Evolutionary conservation across 2,113 vertebrate species (phyloP).

Genomic region (Steatornis caripensis): DNA sequence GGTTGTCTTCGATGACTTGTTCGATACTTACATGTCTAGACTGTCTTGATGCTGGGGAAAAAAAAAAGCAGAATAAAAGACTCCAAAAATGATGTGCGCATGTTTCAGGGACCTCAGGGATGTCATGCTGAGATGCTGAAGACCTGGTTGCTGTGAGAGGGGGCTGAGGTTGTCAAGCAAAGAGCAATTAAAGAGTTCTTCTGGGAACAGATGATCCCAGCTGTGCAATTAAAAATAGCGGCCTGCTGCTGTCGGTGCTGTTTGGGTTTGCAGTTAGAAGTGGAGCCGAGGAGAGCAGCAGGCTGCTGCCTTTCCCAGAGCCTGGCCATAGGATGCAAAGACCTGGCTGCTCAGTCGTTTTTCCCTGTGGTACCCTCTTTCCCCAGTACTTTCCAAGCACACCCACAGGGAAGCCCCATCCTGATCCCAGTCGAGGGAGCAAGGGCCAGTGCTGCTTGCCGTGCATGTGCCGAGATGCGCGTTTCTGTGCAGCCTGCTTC

Average conservation of each 20-base stretch:
- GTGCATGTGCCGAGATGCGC: neutral
- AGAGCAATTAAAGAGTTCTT: constrained; percentile 44
- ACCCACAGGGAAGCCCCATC: neutral
- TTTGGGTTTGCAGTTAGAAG: neutral
- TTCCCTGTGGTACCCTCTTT: neutral
- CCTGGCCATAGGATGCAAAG: neutral
- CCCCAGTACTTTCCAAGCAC: neutral
- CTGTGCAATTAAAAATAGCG: constrained; percentile 47
- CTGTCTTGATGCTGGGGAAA: neutral
- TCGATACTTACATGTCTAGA: neutral
- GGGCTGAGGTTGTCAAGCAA: neutral
- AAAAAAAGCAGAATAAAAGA: neutral
- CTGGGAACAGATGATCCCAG: neutral
- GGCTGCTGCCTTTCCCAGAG: neutral
- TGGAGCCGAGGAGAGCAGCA: neutral
- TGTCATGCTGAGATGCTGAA: neutral
- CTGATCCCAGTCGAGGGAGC: neutral
- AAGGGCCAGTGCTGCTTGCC: neutral
- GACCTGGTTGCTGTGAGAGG: neutral
- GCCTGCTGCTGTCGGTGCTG: neutral
- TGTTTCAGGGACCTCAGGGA: neutral
- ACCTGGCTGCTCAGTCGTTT: neutral
- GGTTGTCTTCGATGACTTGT: neutral
- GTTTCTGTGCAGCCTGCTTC: neutral
- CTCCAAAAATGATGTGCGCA: neutral